Conservation (phyloP, 1,140 invertebrate species). For the Drepana arcuata region DNA sequence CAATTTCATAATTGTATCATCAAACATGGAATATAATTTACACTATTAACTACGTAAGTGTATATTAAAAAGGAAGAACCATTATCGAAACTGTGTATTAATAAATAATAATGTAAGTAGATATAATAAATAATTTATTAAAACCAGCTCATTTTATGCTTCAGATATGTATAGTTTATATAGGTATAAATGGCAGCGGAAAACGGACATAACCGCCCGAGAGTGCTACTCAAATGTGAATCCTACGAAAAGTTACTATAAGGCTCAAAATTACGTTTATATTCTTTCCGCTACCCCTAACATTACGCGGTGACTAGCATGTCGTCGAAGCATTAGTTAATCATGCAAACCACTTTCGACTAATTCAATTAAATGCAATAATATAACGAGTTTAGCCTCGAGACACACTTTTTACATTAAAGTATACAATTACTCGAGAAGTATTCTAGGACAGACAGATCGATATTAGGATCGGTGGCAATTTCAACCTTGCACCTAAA, state of each 20-base stretch:
- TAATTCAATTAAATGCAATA: conserved; percentile 27
- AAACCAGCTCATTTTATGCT: conserved; percentile 17
- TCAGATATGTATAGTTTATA: conserved; percentile 23
- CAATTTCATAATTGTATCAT: conserved; percentile 19
- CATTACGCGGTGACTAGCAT: conserved; percentile 16
- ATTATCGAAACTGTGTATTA: conserved; percentile 10
- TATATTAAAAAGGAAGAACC: conserved; percentile 21
- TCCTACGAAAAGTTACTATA: not conserved
- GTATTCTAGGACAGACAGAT: not conserved
- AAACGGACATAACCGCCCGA: not conserved
- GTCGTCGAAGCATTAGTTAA: conserved; percentile 12
- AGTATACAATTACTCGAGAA: conserved; percentile 7
- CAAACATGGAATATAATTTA: conserved; percentile 8
- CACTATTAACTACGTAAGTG: conserved; percentile 16
- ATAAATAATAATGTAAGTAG: conserved; percentile 14
- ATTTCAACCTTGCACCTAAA: not conserved
- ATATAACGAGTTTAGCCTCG: conserved; percentile 9
- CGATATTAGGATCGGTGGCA: not conserved
- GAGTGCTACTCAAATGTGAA: not conserved
- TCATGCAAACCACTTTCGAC: conserved; percentile 13
- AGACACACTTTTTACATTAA: conserved; percentile 11
- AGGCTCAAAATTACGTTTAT: not conserved
- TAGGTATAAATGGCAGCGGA: no score
- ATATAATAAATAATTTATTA: conserved; percentile 8
- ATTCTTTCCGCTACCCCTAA: not conserved